Base-by-base conservation (phyloP, 2,113 vertebrate species). In the Colaptes auratus region DNA sequence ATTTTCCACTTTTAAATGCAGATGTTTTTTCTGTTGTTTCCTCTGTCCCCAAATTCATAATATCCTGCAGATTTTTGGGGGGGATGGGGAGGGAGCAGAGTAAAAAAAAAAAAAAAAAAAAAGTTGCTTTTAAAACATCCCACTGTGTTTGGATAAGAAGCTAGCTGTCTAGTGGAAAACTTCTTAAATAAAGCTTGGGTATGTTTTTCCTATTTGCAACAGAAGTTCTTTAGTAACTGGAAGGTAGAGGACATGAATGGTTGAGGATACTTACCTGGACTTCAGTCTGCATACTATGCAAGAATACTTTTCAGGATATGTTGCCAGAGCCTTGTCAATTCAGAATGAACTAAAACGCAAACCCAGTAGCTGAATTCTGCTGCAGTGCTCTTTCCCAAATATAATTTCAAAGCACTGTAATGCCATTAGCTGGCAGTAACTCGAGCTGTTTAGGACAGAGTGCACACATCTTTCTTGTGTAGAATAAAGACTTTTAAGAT, bases 1-100 rank as follows among this genome's bases (percentile, higher is more conserved):
- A 30, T n/a, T 59, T 81, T 63, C 18, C 25, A 24, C 56, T 81
- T 71, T 64, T 39, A 77, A 80, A 81, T 11, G 30, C 25, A 4
- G 3, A 13, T 39, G 11, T 58, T 25, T 79, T 27, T 7, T 61
- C 33, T 73, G 7, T 19, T 56, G 5, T 66, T 76, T 76, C 17
- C 10, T 63, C 19, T 90, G 25, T 88, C 72, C 18, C 11, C 9
- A 58, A 67, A 53, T 48, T 63, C 27, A n/a, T 61, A 28, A 30
- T 13, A 46, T 35, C 30, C 19, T 36, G 7, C 20, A 74, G 10
- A 9, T 67, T 74, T 36, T 74, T 3, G 7, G 10, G 30, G 28
- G 6, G 7, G 2, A 2, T 3, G 12, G 7, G 2, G 3, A 3
- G 2, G 4, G 7, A 10, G 3, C 2, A 4, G 7, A 10, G 39